Evolutionary conservation across 2,797 vertebrate species (phyloP), one percentile per base, ranked within the genome.

Genomic region (Rhinatrema bivittatum): DNA sequence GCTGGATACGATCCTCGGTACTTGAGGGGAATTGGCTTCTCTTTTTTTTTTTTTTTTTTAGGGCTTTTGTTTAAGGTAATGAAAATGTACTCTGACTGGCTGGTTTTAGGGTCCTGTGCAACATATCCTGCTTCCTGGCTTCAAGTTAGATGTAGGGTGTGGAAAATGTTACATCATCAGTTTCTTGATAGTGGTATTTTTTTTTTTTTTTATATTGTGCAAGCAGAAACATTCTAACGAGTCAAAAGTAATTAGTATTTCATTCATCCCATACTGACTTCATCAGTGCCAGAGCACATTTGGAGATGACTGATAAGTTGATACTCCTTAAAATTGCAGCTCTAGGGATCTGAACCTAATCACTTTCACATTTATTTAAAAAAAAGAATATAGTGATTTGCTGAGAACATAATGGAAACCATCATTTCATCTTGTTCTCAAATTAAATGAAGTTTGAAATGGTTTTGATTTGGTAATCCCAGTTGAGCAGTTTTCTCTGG

Each of bases 301-400:
- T 55, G 44, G 40, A 56, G 56, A 52, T 55, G 55, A 54, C 35
- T 24, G 22, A 58, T 50, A 60, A 54, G 56, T 32, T 22, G 24
- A 57, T 53, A 60, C 27, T 41, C 25, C 47, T 60, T 45, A 30
- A 46, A 30, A 33, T 53, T 63, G 59, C 29, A 48, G 63, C 51
- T 64, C 38, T 24, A 7, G 59, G 45, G 62, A 56, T 53, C 41
- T 58, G 43, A 32, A 41, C 40, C 50, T 65, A 72, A 65, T 66
- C 71, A 44, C 52, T 63, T 65, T 71, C 46, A 70, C 15, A 29
- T 59, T 67, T 65, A 46, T 55, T 35, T 53, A 69, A 55, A 41
- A 32, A 25, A 22, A 26, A 9, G 10, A 13, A 31, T 31, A 25
- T 56, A 42, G 32, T 21, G 2, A 54, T 68, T 58, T 50, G 36